Base-by-base conservation (phyloP, 2,113 vertebrate genomes). In the Ammodytes dubius region DNA sequence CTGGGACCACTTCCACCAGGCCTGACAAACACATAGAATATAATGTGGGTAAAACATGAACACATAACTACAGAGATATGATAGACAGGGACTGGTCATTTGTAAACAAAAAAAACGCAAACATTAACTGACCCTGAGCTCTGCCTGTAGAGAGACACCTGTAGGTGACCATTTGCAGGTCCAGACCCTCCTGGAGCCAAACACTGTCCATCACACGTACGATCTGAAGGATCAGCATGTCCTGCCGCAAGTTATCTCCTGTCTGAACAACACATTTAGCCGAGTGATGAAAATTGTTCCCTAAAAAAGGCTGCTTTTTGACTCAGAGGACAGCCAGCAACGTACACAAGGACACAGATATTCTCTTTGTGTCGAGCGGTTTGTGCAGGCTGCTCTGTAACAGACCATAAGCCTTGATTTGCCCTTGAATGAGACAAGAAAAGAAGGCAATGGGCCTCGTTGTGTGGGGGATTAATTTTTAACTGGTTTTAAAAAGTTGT, bases 151-250 rank as follows among this genome's bases (percentile, higher is more conserved):
- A 97, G 63, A 98, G 95, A 92, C 98, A 99, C 64, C 95, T 96
- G 93, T 97, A 99, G 64, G 96, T 97, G 92, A 99, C 96, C 97
- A 99, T 99, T 74, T 95, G 95, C 96, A 99, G 96, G 85, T 99
- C 96, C 91, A 99, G 91, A 37, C 97, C 97, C 69, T 97, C 96
- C 89, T 97, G 95, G 45, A 97, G 95, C 98, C 98, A 99, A 78
- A 98, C 94, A 71, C 94, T 96, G 93, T 97, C 96, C 97, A 99
- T 98, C 87, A 97, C 95, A 39, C 95, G 96, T 58, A 99, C 97
- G 77, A 98, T 97, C 93, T 99, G 98, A 81, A 99, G 95, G 0
- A 97, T 96, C 89, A 99, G 93, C 98, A 99, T 98, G 95, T 99
- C 98, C 94, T 99, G 98, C n/a, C 96, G 94, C 81, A 99, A 95